These are phyloP conservation scores for Coluber constrictor DNA, from an alignment of 2,797 vertebrate genomes.

Conservation along the genomic window DNA sequence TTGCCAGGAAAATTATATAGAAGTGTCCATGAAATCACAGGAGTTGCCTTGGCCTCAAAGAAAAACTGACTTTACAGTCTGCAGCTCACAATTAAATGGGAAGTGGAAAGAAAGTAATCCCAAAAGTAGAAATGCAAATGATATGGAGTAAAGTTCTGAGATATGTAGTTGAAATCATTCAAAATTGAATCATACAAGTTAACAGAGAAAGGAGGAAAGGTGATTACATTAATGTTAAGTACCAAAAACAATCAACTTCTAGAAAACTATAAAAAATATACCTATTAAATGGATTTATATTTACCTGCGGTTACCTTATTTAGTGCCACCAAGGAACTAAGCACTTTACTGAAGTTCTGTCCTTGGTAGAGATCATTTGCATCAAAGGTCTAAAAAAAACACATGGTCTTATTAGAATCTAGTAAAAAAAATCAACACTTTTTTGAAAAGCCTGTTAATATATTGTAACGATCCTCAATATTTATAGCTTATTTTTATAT, in stretches of 20 bases:
- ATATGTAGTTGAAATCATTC: not conserved
- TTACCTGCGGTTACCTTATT: conserved; percentile 98
- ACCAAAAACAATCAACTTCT: not conserved
- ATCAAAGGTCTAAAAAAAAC: conserved; percentile 85
- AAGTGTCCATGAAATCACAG: not conserved
- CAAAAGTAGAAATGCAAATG: not conserved
- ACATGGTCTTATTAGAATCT: not conserved
- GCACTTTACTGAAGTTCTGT: conserved; percentile 94
- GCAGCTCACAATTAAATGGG: not conserved
- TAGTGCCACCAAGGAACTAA: conserved; percentile 91
- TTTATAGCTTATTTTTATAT: not conserved
- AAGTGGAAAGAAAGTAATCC: too few relatives aligned
- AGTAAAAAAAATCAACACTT: not conserved
- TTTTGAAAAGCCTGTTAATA: not conserved
- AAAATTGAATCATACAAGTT: not conserved
- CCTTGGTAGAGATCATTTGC: conserved; percentile 96
- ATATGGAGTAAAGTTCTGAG: not conserved
- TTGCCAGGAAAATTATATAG: not conserved
- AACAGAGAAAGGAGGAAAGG: not conserved
- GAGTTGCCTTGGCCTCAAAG: not conserved
- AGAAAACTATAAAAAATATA: not conserved
- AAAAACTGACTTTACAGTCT: not conserved
- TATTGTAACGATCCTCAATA: not conserved
- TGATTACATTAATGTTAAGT: not conserved
- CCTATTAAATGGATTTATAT: conserved; percentile 30